These are phyloP conservation scores for Hydraecia micacea DNA, from an alignment of 2,888 invertebrate species.

Conservation along the genomic window DNA sequence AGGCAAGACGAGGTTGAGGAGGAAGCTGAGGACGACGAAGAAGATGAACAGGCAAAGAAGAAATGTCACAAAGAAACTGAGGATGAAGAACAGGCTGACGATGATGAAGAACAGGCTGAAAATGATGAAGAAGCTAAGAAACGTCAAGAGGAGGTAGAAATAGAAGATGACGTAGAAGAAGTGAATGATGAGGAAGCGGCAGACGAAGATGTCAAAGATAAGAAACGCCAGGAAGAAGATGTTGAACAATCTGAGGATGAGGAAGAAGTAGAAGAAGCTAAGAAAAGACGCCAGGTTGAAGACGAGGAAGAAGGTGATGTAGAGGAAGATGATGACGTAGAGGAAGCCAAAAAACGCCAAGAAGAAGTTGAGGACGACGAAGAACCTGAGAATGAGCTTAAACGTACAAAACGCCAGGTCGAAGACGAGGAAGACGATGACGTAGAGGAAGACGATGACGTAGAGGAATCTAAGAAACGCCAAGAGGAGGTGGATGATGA, in stretches of 20 bases:
- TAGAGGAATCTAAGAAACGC: constrained; percentile 31
- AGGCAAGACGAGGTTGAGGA: constrained; percentile 53
- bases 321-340: background rate
- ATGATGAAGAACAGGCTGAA: constrained; percentile 46
- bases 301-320: constrained; percentile 10
- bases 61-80: constrained; percentile 57
- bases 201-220: constrained; percentile 32
- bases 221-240: constrained; percentile 29
- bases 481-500: constrained; percentile 29
- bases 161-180: constrained; percentile 47
- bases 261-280: constrained; percentile 9
- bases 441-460: constrained; percentile 7
- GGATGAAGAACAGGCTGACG: constrained; percentile 30
- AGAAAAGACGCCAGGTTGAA: constrained; percentile 35
- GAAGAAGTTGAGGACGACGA: constrained; percentile 18
- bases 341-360: constrained; percentile 30
- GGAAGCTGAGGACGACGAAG: constrained; percentile 53
- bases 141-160: constrained; percentile 53
- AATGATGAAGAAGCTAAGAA: constrained; percentile 46
- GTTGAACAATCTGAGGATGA: constrained; percentile 16
- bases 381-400: constrained; percentile 26
- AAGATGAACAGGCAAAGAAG: constrained; percentile 37
- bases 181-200: constrained; percentile 48
- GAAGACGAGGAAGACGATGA: constrained; percentile 27
- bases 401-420: constrained; percentile 42